Percentiles rank a stretch among this genome's conserved stretches.
phyloP scores from a whole-genome alignment of 1,140 invertebrate genomes.

The Drosophila micromelanica region DNA sequence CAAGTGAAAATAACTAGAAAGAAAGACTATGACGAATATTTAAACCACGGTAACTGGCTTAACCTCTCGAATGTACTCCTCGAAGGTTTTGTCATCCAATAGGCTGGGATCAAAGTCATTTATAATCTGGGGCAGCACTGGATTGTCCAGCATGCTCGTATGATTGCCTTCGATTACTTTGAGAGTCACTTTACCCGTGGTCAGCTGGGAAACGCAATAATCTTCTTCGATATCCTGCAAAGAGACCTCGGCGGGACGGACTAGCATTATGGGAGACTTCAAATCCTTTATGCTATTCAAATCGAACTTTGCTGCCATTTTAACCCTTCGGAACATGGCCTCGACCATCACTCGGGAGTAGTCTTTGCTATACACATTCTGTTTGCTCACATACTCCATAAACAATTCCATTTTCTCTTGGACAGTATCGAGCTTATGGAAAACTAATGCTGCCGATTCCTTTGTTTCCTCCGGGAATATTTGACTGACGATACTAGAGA shows the following conservation, averaged over 20 bases:
- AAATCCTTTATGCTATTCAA: slow-evolving; percentile 74
- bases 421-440: slow-evolving; percentile 65
- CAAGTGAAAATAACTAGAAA: slow-evolving; percentile 8
- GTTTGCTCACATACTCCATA: slow-evolving; percentile 67
- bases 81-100: slow-evolving; percentile 76
- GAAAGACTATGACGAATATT: slow-evolving; percentile 8
- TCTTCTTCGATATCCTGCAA: slow-evolving; percentile 86
- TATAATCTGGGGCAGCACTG: slow-evolving; percentile 87
- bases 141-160: slow-evolving; percentile 88
- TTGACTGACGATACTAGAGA: slow-evolving; percentile 85
- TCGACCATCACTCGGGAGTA: slow-evolving; percentile 85
- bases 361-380: slow-evolving; percentile 85
- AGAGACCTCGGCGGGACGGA: slow-evolving; percentile 87
- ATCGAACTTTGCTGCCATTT: slow-evolving; percentile 86
- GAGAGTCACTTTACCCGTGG: slow-evolving; percentile 85
- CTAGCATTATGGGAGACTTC: slow-evolving; percentile 87
- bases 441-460: slow-evolving; percentile 84
- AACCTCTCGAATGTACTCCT: slow-evolving; percentile 67
- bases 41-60: slow-evolving; percentile 60
- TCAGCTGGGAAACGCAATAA: slow-evolving; percentile 87
- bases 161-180: slow-evolving; percentile 90
- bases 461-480: slow-evolving; percentile 86
- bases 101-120: slow-evolving; percentile 84
- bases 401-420: slow-evolving; percentile 68
- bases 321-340: slow-evolving; percentile 86